phyloP scores from a whole-genome alignment of 1,140 invertebrate genomes.

The Drosophila baimaii region DNA sequence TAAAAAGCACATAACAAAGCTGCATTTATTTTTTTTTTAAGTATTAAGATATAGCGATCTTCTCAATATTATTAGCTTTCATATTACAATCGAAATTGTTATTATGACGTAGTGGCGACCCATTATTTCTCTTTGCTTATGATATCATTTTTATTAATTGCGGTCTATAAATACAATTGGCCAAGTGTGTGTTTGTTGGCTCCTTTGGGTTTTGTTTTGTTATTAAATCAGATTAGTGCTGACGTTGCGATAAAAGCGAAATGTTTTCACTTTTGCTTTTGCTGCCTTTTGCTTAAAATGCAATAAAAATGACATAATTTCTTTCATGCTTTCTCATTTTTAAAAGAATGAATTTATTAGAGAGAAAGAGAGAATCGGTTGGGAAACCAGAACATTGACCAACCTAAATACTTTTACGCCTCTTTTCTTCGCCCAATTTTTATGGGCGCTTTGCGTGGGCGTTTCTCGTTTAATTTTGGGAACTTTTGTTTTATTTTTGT shows the following conservation, averaged over 20 bases:
- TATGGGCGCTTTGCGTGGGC: constrained; percentile 52
- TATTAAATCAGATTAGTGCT: constrained; percentile 38
- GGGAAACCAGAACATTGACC: constrained; percentile 35
- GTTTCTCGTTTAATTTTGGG: constrained; percentile 51
- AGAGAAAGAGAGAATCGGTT: not conserved
- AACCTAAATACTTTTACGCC: constrained; percentile 40
- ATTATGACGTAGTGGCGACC: constrained; percentile 32
- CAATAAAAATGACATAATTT: constrained; percentile 36
- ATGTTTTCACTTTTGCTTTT: constrained; percentile 21
- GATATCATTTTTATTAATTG: constrained; percentile 64
- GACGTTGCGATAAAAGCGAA: constrained; percentile 26
- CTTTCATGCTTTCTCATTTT: constrained; percentile 1
- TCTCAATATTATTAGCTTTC: not conserved
- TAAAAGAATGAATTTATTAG: constrained; percentile 10
- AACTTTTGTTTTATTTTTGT: constrained; percentile 43
- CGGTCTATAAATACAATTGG: constrained; percentile 38
- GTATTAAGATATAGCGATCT: not conserved
- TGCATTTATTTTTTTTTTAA: constrained; percentile 6
- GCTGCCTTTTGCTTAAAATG: constrained; percentile 4
- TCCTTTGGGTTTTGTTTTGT: constrained; percentile 14
- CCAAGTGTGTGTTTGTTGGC: constrained; percentile 19
- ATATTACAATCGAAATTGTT: not conserved
- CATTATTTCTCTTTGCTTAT: constrained; percentile 18
- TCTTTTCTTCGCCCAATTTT: constrained; percentile 40
- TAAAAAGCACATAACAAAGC: not conserved